Conservation (phyloP, 2,888 invertebrate genomes). For the Drosophila aldrichi region DNA sequence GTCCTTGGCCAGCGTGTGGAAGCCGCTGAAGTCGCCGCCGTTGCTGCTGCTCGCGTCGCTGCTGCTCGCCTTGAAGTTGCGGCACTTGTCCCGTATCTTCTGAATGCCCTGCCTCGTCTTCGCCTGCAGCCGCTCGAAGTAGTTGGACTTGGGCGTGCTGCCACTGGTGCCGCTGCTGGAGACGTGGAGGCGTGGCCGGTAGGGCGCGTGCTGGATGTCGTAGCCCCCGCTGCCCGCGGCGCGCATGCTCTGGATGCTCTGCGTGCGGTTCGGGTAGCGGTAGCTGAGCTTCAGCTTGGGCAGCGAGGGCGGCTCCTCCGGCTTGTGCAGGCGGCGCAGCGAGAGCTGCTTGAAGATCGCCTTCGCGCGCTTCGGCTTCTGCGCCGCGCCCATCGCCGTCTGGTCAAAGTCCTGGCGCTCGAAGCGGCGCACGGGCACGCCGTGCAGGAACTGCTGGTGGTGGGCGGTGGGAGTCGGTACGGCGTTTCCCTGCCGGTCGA, state of each 20-base stretch:
- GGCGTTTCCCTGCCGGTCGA: constrained; percentile 51
- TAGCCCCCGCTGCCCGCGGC: constrained; percentile 62
- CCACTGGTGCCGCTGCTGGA: not conserved
- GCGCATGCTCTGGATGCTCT: constrained; percentile 76
- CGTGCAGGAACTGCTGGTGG: constrained; percentile 76
- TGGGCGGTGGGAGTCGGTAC: constrained; percentile 40
- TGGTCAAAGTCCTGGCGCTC: constrained; percentile 81
- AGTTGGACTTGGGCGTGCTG: constrained; percentile 69
- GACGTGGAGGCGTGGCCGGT: constrained; percentile 46
- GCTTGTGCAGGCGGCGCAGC: constrained; percentile 67
- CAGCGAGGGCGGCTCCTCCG: constrained; percentile 51
- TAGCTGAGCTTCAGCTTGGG: constrained; percentile 83
- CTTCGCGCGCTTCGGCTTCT: constrained; percentile 46
- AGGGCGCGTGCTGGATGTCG: constrained; percentile 64
- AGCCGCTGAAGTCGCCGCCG: constrained; percentile 68
- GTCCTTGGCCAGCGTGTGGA: constrained; percentile 81
- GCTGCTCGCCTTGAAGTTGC: constrained; percentile 74
- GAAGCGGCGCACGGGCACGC: constrained; percentile 81
- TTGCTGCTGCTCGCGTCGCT: constrained; percentile 31
- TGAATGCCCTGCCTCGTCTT: constrained; percentile 84
- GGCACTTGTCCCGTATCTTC: constrained; percentile 84
- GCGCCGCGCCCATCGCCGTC: constrained; percentile 2
- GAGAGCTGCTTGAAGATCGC: constrained; percentile 81
- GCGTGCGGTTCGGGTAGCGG: constrained; percentile 84
- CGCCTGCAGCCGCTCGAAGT: constrained; percentile 84